Conservation (phyloP, 2,888 invertebrate species). For the Yponomeuta sedellus region DNA sequence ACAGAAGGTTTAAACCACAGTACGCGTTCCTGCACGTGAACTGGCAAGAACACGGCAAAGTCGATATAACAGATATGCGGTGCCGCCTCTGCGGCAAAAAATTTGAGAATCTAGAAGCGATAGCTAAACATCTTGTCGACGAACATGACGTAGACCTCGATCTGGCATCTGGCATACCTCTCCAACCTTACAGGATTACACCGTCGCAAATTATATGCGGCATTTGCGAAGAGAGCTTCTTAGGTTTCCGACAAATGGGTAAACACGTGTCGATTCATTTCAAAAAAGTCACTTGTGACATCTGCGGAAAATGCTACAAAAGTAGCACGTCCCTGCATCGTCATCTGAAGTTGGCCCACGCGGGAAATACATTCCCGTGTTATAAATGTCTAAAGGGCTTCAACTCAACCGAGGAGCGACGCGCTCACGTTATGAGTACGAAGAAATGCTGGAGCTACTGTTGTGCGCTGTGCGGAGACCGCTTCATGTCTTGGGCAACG, state of each 20-base stretch:
- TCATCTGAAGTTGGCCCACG: slow-evolving; percentile 45
- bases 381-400: slow-evolving; percentile 40
- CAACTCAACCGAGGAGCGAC: slow-evolving; percentile 36
- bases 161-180: slow-evolving; percentile 20
- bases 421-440: slow-evolving; percentile 36
- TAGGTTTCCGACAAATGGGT: slow-evolving; percentile 51
- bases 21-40: slow-evolving; percentile 23
- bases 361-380: slow-evolving; percentile 30
- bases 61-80: slow-evolving; percentile 15
- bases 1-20: slow-evolving; percentile 28
- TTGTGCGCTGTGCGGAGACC: slow-evolving; percentile 42
- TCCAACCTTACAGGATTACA: slow-evolving; percentile 32
- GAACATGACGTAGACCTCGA: slow-evolving; percentile 21
- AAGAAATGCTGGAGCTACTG: slow-evolving; percentile 43
- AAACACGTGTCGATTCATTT: slow-evolving; percentile 60
- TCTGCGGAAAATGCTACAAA: slow-evolving; percentile 60
- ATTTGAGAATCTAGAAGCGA: slow-evolving; percentile 18
- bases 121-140: slow-evolving; percentile 22
- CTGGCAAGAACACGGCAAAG: neutral
- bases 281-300: slow-evolving; percentile 55
- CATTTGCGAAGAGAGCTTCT: slow-evolving; percentile 45
- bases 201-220: slow-evolving; percentile 40
- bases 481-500: slow-evolving; percentile 32
- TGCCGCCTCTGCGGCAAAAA: slow-evolving; percentile 16
- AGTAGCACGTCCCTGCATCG: slow-evolving; percentile 49